Percentiles rank a stretch among this genome's conserved stretches.
Evolutionary conservation across 2,113 vertebrate genomes (phyloP).

Genomic region (Tricholaema leucomelas): DNA sequence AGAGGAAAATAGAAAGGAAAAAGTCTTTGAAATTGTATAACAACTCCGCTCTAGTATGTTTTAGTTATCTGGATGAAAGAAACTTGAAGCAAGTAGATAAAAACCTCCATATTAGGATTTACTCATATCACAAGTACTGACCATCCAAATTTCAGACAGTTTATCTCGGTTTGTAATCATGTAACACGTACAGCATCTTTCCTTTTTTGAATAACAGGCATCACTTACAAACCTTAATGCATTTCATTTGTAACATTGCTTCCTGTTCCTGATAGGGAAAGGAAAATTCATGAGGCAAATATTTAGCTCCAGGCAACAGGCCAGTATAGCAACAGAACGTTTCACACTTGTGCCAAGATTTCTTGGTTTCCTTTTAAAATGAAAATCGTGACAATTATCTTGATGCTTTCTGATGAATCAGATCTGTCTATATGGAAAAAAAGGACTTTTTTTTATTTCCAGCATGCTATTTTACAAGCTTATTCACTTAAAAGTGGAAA

Average conservation of each 20-base stretch:
- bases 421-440: conserved; percentile 74
- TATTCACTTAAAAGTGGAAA: conserved; percentile 67
- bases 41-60: not conserved
- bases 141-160: not conserved
- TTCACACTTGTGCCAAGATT: conserved; percentile 76
- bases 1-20: not conserved
- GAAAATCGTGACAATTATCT: conserved; percentile 84
- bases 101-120: not conserved
- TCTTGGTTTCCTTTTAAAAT: conserved; percentile 79
- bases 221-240: conserved; percentile 67
- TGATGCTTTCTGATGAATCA: conserved; percentile 81
- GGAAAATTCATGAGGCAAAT: conserved; percentile 77
- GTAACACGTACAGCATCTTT: not conserved
- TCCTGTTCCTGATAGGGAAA: conserved; percentile 78
- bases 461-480: conserved; percentile 73
- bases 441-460: conserved; percentile 62
- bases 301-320: conserved; percentile 74
- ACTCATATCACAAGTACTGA: not conserved
- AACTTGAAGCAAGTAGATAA: not conserved
- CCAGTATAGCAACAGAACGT: conserved; percentile 79
- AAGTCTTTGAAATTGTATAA: not conserved
- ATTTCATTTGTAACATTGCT: conserved; percentile 76
- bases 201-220: conserved; percentile 43
- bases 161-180: not conserved
- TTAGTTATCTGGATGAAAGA: not conserved